Evolutionary conservation across 1,140 invertebrate species (phyloP).

Genomic region (Drosophila bocki): DNA sequence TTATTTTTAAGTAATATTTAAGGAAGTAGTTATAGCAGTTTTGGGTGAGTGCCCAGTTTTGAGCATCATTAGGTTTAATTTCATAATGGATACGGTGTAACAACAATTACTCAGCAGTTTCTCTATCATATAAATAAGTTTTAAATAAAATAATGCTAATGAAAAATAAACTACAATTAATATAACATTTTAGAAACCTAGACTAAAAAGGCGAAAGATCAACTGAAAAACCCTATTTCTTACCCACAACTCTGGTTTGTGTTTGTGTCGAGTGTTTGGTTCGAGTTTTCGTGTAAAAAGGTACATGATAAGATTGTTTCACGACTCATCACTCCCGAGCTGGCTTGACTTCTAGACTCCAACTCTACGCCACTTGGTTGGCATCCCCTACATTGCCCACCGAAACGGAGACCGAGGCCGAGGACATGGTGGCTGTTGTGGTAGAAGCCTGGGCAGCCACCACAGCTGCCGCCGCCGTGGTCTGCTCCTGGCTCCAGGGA

Average conservation of each 20-base stretch:
- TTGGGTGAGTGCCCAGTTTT: too few species aligned
- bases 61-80: too few species aligned
- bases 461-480: conserved; percentile 22
- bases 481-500: conserved; percentile 64
- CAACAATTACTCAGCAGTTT: background rate
- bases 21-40: background rate
- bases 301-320: conserved; percentile 79
- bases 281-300: conserved; percentile 59
- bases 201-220: too few species aligned
- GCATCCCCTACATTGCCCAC: background rate
- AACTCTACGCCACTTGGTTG: conserved; percentile 38
- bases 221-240: background rate
- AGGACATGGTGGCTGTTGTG: conserved; percentile 1
- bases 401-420: background rate
- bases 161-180: background rate
- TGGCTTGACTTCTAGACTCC: conserved; percentile 22
- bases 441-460: background rate
- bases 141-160: background rate
- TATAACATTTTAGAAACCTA: background rate
- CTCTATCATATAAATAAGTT: background rate
- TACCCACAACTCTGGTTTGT: conserved; percentile 3
- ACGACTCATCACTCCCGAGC: conserved; percentile 46
- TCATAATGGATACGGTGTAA: too few species aligned
- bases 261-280: conserved; percentile 14
- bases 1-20: background rate